These are phyloP conservation scores for Sinotaia quadrata DNA, from an alignment of 2,888 invertebrate genomes.

Conservation along the genomic window DNA sequence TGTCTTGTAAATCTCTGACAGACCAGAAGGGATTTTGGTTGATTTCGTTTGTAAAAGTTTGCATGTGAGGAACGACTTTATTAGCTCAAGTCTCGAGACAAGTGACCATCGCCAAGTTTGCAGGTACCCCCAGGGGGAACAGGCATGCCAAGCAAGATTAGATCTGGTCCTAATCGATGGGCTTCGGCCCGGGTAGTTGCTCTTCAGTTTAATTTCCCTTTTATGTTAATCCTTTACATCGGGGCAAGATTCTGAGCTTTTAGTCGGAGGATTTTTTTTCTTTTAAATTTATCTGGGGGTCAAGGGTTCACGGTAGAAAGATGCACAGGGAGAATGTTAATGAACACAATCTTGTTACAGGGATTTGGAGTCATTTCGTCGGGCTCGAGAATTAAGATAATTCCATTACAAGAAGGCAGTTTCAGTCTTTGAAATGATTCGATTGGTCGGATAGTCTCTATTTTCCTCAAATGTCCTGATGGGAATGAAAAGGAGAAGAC, in stretches of 20 bases:
- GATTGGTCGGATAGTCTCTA: not conserved
- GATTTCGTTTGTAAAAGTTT: too few relatives aligned
- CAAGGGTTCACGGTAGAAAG: too few relatives aligned
- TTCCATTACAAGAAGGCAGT: not conserved
- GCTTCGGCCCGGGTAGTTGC: not conserved
- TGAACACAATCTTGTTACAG: not conserved
- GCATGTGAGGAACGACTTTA: too few relatives aligned
- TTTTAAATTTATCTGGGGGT: too few relatives aligned
- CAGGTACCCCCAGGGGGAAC: not conserved
- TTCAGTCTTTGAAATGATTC: not conserved
- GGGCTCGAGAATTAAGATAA: slow-evolving; percentile 3
- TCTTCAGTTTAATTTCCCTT: slow-evolving; percentile 12
- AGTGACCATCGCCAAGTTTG: too few relatives aligned
- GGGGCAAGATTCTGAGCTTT: not conserved
- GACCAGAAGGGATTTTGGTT: too few relatives aligned
- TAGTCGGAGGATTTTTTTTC: not conserved
- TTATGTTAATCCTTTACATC: not conserved
- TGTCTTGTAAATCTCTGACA: too few relatives aligned
- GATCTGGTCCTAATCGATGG: not conserved
- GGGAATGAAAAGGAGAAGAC: not conserved
- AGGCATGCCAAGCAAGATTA: not conserved
- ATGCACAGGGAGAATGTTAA: slow-evolving; percentile 4
- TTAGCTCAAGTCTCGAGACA: too few relatives aligned
- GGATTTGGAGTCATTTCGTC: not conserved
- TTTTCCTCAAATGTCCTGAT: not conserved